Evolutionary conservation across 2,113 vertebrate genomes (phyloP).

Genomic region (Sphaerodactylus townsendi): DNA sequence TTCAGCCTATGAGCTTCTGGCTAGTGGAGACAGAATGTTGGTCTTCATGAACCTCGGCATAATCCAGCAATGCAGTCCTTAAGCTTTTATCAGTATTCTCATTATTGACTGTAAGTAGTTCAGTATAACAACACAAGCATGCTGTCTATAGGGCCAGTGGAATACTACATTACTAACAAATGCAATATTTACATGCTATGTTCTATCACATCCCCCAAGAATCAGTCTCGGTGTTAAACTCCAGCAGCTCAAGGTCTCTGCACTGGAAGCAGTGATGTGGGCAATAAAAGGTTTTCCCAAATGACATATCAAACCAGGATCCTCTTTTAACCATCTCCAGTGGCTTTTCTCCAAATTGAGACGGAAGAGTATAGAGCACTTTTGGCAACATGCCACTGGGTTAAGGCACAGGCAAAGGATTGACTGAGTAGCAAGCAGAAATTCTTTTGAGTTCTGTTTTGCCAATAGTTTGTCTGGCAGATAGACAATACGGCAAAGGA

Average conservation of each 20-base stretch:
- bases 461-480: not conserved
- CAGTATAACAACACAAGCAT: not conserved
- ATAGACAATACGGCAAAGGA: not conserved
- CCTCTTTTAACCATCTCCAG: not conserved
- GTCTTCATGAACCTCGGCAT: too few relatives aligned
- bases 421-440: not conserved
- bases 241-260: not conserved
- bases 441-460: not conserved
- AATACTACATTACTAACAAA: not conserved
- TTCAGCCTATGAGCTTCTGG: not conserved
- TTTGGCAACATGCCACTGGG: not conserved
- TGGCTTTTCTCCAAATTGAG: slow-evolving; percentile 4
- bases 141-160: not conserved
- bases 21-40: not conserved
- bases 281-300: not conserved
- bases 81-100: not conserved
- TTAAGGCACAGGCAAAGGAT: not conserved
- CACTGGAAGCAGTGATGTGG: not conserved
- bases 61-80: not conserved
- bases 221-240: not conserved
- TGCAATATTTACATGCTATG: not conserved
- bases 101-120: not conserved
- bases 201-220: not conserved
- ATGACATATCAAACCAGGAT: slow-evolving; percentile 12
- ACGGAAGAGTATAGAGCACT: not conserved